Percentiles rank a stretch among this genome's conserved stretches.
Evolutionary conservation across 2,113 vertebrate genomes (phyloP).

Genomic region (Pedetes capensis): DNA sequence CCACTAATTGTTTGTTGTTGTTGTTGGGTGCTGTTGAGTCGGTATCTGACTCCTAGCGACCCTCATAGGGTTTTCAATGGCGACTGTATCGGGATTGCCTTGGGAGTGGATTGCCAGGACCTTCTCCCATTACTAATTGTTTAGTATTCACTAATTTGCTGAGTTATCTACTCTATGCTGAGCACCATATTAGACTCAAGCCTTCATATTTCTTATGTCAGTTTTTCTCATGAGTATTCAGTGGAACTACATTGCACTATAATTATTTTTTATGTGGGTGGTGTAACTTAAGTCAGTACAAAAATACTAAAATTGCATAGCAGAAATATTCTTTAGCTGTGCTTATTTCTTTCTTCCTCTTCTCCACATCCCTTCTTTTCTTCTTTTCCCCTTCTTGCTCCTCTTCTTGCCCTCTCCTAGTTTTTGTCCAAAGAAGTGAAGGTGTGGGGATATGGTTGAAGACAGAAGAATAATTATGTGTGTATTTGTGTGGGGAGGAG

Average conservation of each 20-base stretch:
- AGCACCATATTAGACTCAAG: neutral
- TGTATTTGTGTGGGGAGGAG: neutral
- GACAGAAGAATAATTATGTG: neutral
- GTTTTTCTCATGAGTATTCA: neutral
- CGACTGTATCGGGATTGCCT: too few species aligned
- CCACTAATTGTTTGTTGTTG: too few species aligned
- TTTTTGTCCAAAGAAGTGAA: slow-evolving; percentile 21
- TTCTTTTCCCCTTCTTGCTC: neutral
- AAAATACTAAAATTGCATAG: neutral
- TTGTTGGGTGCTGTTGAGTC: too few species aligned
- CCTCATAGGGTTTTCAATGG: too few species aligned
- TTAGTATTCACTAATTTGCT: neutral
- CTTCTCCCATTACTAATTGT: too few species aligned
- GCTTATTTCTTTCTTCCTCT: neutral
- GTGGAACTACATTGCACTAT: neutral
- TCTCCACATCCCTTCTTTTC: too few species aligned
- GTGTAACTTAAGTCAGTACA: neutral
- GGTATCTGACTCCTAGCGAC: too few species aligned
- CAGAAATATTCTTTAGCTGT: neutral
- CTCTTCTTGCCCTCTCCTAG: neutral
- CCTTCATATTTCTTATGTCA: neutral
- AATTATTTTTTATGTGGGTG: neutral
- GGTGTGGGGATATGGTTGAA: neutral
- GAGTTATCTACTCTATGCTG: neutral
- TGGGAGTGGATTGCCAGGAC: too few species aligned